Evolutionary conservation across 37 sponge, comb jelly and placozoan genomes (phyloP), one percentile per base, ranked within the genome.

Genomic region (Ianthella basta): DNA sequence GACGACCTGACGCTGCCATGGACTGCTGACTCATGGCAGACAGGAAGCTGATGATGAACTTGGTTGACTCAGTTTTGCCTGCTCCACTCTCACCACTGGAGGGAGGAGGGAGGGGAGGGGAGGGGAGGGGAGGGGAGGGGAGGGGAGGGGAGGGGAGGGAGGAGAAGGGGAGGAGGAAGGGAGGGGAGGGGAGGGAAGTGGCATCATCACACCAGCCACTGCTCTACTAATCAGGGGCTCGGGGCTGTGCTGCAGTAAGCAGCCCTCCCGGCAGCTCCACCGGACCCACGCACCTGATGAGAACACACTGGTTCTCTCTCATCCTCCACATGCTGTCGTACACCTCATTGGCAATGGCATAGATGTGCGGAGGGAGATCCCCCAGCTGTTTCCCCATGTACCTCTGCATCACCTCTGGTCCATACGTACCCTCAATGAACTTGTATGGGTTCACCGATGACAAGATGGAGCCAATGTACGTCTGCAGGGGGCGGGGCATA

Each of bases 1-100:
- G 29, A 23, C 66, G 64, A 19, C 59, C 85, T 39, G 86, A 39
- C 19, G 63, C 29, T 2, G 80, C 79, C 20, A 44, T 3, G 13
- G 90, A 37, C 59, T 85, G 84, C 80, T 91, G 94, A 67, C 96
- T 92, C 93, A 96, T 92, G 38, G 89, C 86, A 12, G 96, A 92
- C 37, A 98, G 89, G 72, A 90, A 98, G 85, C 91, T 85, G 41
- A 98, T 90, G 67, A 98, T 98, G 85, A 96, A 92, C 89, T 98
- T 98, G 23, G 99, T 94, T 37, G 93, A 90, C 85, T 98, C 99
- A 0, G 99, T 98, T 77, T 98, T 98, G 5, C 99, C 99, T 33
- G 99, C 99, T 53, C 99, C 99, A 82, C 95, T 94, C 85, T 98
- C 99, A 60, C 99, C 99, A 88, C 99, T 97, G 53, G 25, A 74